Percentiles rank a stretch among this genome's conserved stretches.
These are phyloP conservation scores for Netelia melanura DNA, from an alignment of 2,888 invertebrate genomes.

Conservation along the genomic window DNA sequence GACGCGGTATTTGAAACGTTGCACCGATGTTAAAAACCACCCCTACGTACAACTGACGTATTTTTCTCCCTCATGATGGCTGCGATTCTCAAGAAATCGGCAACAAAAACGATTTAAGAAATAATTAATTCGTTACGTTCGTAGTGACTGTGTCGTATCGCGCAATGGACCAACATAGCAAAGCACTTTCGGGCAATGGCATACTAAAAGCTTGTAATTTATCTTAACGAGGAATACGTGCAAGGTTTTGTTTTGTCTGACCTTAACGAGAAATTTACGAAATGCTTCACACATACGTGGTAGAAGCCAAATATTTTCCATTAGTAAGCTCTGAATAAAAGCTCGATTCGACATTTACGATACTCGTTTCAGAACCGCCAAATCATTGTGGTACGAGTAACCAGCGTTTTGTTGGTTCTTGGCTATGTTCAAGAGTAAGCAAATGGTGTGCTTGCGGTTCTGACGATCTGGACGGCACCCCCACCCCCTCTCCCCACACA, in stretches of 20 bases:
- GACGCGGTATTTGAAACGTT: too few relatives aligned
- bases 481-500: neutral
- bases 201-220: neutral
- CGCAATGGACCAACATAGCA: neutral
- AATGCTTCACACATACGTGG: too few relatives aligned
- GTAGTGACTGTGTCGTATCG: neutral
- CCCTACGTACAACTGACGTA: too few relatives aligned
- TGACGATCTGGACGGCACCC: neutral
- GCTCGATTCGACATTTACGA: slow-evolving; percentile 23
- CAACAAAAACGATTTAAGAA: neutral
- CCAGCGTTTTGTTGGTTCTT: neutral
- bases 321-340: slow-evolving; percentile 11
- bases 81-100: neutral
- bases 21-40: too few relatives aligned
- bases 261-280: too few relatives aligned
- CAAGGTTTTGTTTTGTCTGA: neutral
- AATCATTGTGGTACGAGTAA: slow-evolving; percentile 10
- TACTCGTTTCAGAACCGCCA: slow-evolving; percentile 6
- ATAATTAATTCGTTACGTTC: too few relatives aligned
- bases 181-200: neutral
- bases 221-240: neutral
- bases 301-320: neutral
- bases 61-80: too few relatives aligned
- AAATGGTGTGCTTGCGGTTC: slow-evolving; percentile 27
- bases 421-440: neutral